Evolutionary conservation across 2,113 vertebrate genomes (phyloP).

Genomic region (Jaculus jaculus): DNA sequence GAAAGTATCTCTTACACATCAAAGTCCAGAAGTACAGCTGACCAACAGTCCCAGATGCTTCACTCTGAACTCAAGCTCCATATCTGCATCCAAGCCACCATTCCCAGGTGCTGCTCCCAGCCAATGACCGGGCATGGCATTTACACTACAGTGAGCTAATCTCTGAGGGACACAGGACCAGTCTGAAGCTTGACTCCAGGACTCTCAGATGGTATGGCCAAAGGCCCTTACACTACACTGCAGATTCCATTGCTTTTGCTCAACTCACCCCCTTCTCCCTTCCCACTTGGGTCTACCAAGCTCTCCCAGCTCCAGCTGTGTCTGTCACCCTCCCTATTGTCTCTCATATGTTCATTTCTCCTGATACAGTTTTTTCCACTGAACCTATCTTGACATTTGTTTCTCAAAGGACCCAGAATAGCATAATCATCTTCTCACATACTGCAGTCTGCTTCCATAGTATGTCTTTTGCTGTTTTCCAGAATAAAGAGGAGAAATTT

Average conservation of each 20-base stretch:
- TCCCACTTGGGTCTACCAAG: too few species aligned
- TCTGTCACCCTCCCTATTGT: not conserved
- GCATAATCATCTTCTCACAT: not conserved
- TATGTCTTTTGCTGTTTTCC: not conserved
- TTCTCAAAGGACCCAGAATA: not conserved
- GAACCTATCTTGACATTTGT: not conserved
- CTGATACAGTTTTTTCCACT: not conserved
- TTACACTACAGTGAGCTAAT: not conserved
- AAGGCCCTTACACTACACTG: not conserved
- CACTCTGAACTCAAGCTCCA: not conserved
- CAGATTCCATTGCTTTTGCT: not conserved
- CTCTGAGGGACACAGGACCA: not conserved
- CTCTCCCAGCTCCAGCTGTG: not conserved
- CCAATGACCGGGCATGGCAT: not conserved
- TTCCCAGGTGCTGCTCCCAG: not conserved
- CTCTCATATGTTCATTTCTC: not conserved
- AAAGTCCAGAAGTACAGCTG: not conserved
- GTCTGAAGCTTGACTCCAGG: not conserved
- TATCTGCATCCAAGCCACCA: not conserved
- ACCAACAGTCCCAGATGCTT: not conserved
- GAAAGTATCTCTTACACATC: not conserved
- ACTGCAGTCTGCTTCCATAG: not conserved
- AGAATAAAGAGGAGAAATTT: slow-evolving; percentile 11
- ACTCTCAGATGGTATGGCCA: not conserved
- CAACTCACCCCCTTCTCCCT: not conserved